Base-by-base conservation (phyloP, 2,888 invertebrate species). In the Adela reaumurella region DNA sequence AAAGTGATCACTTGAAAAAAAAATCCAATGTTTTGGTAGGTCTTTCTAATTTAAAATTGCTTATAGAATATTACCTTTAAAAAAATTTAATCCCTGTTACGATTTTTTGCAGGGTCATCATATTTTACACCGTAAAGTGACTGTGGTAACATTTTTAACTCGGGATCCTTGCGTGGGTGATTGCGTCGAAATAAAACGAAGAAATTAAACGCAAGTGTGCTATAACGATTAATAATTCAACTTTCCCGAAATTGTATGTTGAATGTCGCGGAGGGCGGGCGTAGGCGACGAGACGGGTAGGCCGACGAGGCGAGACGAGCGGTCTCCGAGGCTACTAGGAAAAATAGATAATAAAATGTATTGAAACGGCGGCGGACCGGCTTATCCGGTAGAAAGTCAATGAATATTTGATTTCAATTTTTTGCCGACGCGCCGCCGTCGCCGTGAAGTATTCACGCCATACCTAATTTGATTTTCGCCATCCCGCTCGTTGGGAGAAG, bases 341-440 rank as follows among this genome's bases (percentile, higher is more conserved):
- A 73, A 78, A 76, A 76, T 73, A 74, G 71, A 76, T 76, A 74
- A 70, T 77, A 76, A 77, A 77, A 76, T 77, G 74, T 78, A 78
- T 78, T 72, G 78, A 73, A 77, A 78, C 73, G 70, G 71, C 73
- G 69, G 70, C 63, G 73, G 76, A 67, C 72, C 73, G 74, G 74
- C 76, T 77, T 78, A 78, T 78, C 78, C 77, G 73, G 76, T 77
- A 74, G 68, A 74, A 67, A 78, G 73, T 76, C 78, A 73, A 78
- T 78, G 78, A 78, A 78, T 78, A 78, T 77, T 78, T 78, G 78
- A 78, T 78, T 78, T 78, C 78, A 78, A 78, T 78, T 78, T 78
- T 52, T 76, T 77, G 76, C 70, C 64, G 8, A 8, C 11, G 24
- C 24, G 24, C 67, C 74, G 67, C 67, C 76, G 73, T 74, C 71